phyloP scores from a whole-genome alignment of 2,797 vertebrate genomes.

The Anguilla anguilla region DNA sequence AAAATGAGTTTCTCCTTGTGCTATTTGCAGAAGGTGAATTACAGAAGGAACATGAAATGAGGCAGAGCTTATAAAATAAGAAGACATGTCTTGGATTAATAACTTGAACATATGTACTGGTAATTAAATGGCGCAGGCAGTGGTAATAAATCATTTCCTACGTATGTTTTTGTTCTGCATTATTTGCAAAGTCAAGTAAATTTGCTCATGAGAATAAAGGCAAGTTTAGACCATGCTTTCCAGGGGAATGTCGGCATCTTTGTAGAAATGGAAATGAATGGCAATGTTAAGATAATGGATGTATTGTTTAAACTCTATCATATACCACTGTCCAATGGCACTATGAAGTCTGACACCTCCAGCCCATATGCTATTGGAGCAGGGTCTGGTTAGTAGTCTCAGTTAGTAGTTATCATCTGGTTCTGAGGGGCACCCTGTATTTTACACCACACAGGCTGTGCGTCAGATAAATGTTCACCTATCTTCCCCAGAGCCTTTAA shows the following conservation, averaged over 20 bases:
- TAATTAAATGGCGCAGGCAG: background rate
- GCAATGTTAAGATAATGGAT: background rate
- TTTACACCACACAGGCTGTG: background rate
- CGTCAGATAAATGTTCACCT: slow-evolving; percentile 54
- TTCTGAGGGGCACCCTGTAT: background rate
- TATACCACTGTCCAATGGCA: background rate
- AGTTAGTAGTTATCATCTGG: background rate
- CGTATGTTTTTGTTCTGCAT: background rate
- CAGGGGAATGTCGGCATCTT: background rate
- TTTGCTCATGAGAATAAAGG: background rate
- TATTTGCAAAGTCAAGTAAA: background rate
- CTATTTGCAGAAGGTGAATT: background rate
- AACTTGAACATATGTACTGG: background rate
- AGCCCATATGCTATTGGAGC: background rate
- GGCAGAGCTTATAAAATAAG: background rate
- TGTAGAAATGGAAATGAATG: background rate
- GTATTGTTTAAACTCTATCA: background rate
- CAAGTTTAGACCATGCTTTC: background rate
- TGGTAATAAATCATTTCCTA: background rate
- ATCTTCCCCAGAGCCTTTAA: slow-evolving; percentile 41
- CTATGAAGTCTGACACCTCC: background rate
- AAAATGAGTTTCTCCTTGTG: background rate
- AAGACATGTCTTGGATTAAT: background rate
- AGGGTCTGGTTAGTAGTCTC: background rate
- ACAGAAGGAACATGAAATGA: background rate